Evolutionary conservation across 2,888 invertebrate species (phyloP).

Genomic region (Euproctis similis): DNA sequence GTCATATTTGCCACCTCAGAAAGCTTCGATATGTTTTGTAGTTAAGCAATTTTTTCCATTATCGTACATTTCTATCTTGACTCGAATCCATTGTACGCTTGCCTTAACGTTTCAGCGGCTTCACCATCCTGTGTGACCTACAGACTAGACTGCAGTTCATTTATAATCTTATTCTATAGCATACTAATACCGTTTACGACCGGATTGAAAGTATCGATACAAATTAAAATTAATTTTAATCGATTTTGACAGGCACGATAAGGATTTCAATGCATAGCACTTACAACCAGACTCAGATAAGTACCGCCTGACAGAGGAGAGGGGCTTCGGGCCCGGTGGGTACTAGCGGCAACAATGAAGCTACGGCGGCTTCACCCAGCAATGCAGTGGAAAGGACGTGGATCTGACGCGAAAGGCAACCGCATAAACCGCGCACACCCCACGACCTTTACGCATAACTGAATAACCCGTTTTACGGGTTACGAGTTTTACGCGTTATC

Average conservation of each 20-base stretch:
- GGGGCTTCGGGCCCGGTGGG: constrained; percentile 37
- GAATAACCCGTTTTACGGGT: no score
- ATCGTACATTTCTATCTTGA: constrained; percentile 19
- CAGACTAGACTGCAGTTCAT: constrained; percentile 8
- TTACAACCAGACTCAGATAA: constrained; percentile 61
- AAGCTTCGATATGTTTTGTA: constrained; percentile 44
- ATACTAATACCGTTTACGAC: constrained; percentile 12
- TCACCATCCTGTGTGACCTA: constrained; percentile 15
- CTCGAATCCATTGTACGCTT: constrained; percentile 24
- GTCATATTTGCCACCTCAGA: constrained; percentile 33
- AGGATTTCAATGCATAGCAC: constrained; percentile 70
- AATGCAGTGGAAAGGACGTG: constrained; percentile 22
- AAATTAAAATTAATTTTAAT: background rate
- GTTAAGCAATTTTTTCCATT: constrained; percentile 41
- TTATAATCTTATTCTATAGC: constrained; percentile 8
- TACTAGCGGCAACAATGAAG: constrained; percentile 21
- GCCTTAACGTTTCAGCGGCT: constrained; percentile 15
- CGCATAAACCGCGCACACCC: constrained; percentile 44
- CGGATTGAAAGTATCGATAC: constrained; percentile 1
- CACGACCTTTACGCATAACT: constrained; percentile 59
- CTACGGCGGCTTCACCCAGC: constrained; percentile 11
- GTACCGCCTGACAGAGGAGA: constrained; percentile 59
- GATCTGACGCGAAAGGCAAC: constrained; percentile 25
- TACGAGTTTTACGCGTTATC: no score
- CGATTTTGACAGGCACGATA: constrained; percentile 52